Base-by-base conservation (phyloP, 1,140 invertebrate genomes). In the Antheraea pernyi region DNA sequence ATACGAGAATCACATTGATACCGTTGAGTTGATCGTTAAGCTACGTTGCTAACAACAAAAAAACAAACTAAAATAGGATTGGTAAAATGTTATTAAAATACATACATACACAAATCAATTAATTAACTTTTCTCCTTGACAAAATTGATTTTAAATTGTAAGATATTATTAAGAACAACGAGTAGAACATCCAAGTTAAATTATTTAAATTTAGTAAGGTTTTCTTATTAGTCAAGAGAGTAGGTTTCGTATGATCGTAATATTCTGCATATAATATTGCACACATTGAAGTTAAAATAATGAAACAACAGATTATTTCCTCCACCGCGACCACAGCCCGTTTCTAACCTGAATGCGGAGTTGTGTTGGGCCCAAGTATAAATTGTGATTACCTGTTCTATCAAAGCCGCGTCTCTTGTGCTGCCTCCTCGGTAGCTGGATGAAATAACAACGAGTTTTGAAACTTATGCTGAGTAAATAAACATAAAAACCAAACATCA, bases 351-450 rank as follows among this genome's bases (percentile, higher is more conserved):
- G 36, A 59, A 66, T 68, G 62, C 70, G 69, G 78, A 69, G 73
- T 85, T 81, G 82, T 75, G 82, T 86, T 83, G 86, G 68, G 84
- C 82, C 88, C 88, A 87, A 89, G 84, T 85, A 76, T 46, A 71
- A 83, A 74, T 70, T 81, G 74, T 83, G 84, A 91, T 93, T 93
- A 93, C 92, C 92, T 93, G 87, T 77, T 89, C 89, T 92, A 93
- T 93, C 91, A 93, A 91, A 93, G 92, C 89, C 92, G 87, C 86
- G 92, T 93, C 91, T 93, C 92, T 92, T 92, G 88, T 69, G 88
- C 91, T 89, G 88, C 90, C 81, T 92, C 92, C 91, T 92, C 91
- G 89, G 84, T 87, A 91, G 91, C 92, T 93, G 91, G 87, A 85
- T 93, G 91, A 92, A 92, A 93, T 92, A 93, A 93, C 86, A 92